Evolutionary conservation across 2,888 invertebrate species (phyloP), one percentile per base, ranked within the genome.

Genomic region (Hartigia nigra): DNA sequence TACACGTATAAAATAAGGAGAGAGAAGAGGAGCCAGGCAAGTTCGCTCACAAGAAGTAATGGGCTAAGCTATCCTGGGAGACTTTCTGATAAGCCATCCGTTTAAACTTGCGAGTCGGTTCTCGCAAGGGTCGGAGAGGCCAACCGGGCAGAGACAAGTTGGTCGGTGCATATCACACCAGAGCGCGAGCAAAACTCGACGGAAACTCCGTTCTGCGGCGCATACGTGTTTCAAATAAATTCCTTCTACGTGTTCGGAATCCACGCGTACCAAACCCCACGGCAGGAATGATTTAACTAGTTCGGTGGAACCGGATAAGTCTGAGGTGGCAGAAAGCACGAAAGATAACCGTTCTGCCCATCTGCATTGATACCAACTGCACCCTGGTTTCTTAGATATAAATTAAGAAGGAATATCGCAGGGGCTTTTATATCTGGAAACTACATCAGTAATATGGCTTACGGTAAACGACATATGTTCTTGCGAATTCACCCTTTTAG

Each of bases 171-270:
- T 85, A 85, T 86, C 87, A 80, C 82, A 75, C 75, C 74, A 79
- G 75, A 74, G 75, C 78, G 77, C 39, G 36, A 83, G 83, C 80
- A 83, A 86, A 88, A 87, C 87, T 88, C 70, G 75, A 80, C 84
- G 83, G 85, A 88, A 87, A 84, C 86, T 84, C 82, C 82, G 39
- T 39, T 39, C 81, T 82, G 84, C 81, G 84, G 83, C 85, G 84
- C 85, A 87, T 87, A 88, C 88, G 87, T 87, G 88, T 81, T 82
- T 85, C 88, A 89, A 90, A 91, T 90, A 91, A 91, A 91, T 90
- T 90, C 86, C 82, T 82, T 78, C 82, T 87, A 90, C 91, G 91
- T 91, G 91, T 85, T 81, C 81, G 81, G 91, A 89, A 90, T 90
- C 77, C 87, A 12, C 70, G 70, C 80, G 37, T 77, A 77, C 78